These are phyloP conservation scores for Malurus melanocephalus DNA, from an alignment of 2,113 vertebrate species.

Conservation along the genomic window DNA sequence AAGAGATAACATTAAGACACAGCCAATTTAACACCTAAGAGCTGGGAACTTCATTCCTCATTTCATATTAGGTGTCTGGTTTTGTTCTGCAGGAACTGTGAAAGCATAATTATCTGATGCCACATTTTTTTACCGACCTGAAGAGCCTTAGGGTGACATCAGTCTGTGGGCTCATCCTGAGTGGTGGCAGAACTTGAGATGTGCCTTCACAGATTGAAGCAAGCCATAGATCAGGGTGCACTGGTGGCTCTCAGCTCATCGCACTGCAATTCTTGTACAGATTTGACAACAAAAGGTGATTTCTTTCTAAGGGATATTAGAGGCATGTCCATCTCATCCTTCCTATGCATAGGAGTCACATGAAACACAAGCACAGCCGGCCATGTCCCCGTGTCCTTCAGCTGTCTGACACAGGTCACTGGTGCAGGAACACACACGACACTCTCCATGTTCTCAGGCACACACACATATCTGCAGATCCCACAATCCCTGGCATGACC, in stretches of 20 bases:
- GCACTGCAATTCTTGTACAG: accelerated
- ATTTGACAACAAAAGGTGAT: neutral
- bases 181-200: neutral
- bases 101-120: neutral
- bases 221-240: accelerated
- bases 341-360: accelerated
- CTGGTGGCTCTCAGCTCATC: neutral
- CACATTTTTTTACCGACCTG: neutral
- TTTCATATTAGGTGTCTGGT: neutral
- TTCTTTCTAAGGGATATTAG: too few species aligned
- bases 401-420: neutral
- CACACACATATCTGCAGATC: neutral
- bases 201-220: neutral
- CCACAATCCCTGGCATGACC: accelerated
- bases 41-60: neutral
- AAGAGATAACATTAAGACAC: neutral
- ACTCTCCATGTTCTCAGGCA: neutral
- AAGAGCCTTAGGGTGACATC: neutral
- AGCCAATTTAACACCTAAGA: neutral
- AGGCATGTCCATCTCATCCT: neutral
- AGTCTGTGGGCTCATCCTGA: accelerated
- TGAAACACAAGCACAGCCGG: neutral
- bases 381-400: accelerated
- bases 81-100: neutral
- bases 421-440: neutral